phyloP scores from a whole-genome alignment of 2,113 vertebrate genomes.

The Nansenia antarctica region DNA sequence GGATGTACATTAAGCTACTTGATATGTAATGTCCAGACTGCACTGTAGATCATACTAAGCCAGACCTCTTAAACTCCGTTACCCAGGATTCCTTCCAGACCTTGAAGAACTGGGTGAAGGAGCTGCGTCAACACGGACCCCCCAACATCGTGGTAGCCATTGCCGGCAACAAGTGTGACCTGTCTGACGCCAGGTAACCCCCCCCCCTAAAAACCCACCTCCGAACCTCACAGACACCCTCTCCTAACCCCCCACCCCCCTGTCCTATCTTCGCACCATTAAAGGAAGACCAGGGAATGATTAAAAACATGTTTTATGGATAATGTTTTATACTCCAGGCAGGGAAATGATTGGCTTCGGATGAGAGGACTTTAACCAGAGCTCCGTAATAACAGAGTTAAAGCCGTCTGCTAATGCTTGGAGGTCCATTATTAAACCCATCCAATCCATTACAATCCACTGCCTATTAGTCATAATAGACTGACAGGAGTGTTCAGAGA shows the following conservation, averaged over 20 bases:
- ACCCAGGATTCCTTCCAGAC: conserved; percentile 93
- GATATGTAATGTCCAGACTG: too few relatives aligned
- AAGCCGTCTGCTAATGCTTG: not conserved
- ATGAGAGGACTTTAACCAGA: not conserved
- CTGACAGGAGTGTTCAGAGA: not conserved
- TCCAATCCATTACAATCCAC: not conserved
- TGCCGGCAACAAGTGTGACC: conserved; percentile 96
- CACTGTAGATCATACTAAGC: too few relatives aligned
- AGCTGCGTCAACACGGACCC: conserved; percentile 94
- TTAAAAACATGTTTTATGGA: too few relatives aligned
- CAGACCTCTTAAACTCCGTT: not conserved
- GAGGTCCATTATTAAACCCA: not conserved
- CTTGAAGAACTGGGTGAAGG: conserved; percentile 97
- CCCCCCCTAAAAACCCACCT: not conserved
- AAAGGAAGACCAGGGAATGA: too few relatives aligned
- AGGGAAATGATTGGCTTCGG: too few relatives aligned
- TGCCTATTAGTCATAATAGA: not conserved
- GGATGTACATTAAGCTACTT: too few relatives aligned
- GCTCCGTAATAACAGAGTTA: not conserved
- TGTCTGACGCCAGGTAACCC: conserved; percentile 90
- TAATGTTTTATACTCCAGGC: too few relatives aligned
- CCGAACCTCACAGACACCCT: not conserved
- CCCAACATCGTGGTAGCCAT: conserved; percentile 97
- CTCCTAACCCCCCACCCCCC: not conserved
- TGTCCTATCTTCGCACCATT: too few relatives aligned